These are phyloP conservation scores for Subanguina moxae DNA, from an alignment of 1,140 invertebrate genomes.

Conservation along the genomic window DNA sequence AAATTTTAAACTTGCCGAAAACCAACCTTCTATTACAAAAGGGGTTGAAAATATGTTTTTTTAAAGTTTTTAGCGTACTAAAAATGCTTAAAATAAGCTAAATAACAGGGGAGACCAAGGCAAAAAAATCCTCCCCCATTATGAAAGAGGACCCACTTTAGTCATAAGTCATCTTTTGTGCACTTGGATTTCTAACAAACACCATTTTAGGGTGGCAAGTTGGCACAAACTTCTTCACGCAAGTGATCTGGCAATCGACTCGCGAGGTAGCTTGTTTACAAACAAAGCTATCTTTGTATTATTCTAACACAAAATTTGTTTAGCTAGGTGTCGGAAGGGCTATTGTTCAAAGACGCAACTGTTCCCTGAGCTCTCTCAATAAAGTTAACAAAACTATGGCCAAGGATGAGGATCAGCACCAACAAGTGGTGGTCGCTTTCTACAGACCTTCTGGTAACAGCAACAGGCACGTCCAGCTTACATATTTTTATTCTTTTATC, in stretches of 20 bases:
- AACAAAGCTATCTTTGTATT: neutral
- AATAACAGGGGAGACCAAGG: no score
- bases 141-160: no score
- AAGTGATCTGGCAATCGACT: conserved; percentile 55
- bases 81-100: no score
- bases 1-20: no score
- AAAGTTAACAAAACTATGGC: neutral
- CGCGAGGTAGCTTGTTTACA: conserved; percentile 49
- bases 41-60: no score
- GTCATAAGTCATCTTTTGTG: no score
- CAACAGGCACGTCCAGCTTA: conserved; percentile 41
- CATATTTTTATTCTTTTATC: no score
- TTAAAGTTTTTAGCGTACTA: no score
- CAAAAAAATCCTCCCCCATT: no score
- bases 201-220: conserved; percentile 49
- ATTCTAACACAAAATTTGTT: neutral
- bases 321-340: conserved; percentile 24
- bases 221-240: conserved; percentile 59
- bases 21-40: no score
- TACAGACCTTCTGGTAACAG: conserved; percentile 56
- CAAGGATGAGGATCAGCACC: neutral
- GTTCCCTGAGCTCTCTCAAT: neutral
- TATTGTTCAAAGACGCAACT: neutral
- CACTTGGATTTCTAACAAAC: no score
- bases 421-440: conserved; percentile 56